Base-by-base conservation (phyloP, 37 sponge, comb jelly and placozoan genomes). In the Haliclona indistincta region DNA sequence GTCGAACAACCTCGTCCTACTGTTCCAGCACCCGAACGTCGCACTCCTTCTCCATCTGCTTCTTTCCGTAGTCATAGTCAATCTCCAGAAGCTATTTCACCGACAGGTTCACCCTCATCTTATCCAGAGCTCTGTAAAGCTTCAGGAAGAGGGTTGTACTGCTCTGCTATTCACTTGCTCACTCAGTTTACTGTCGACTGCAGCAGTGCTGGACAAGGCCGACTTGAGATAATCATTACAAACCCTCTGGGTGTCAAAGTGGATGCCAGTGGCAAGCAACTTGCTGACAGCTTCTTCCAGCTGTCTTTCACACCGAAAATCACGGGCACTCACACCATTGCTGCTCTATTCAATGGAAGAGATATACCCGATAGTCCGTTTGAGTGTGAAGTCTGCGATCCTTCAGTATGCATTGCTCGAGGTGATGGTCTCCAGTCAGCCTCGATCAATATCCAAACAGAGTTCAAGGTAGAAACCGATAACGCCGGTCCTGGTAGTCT, bases 151-250 rank as follows among this genome's bases (percentile, higher is more conserved):
- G 23, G 25, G 22, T 58, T 58, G 28, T n/a, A 58, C 6, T 58
- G 6, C n/a, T 20, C 26, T 25, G 60, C n/a, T 20, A 71, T 87
- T 2, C 55, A 63, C 0, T 35, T 33, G 44, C 32, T 23, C 35
- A 54, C 71, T 25, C 54, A 70, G 63, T 81, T 87, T 37, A 56
- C 45, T n/a, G 81, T 87, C 36, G 87, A 87, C 52, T 76, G 80
- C 54, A 67, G 53, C 13, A 29, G 45, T 19, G 77, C 75, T 13
- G 87, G 87, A 0, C 67, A 22, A 2, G 87, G 81, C 29, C 23
- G 32, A 4, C 58, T 87, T 17, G 38, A 51, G 15, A 56, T 76
- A 7, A 44, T 38, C 36, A 42, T 87, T 15, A 22, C 23, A 4
- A 33, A 45, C 0, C 76, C 75, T 17, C 40, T 73, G 17, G 78